A percentile compares a stretch with the other conserved stretches of the same genome.
Conservation (phyloP, 1,140 invertebrate species). For the Magallana angulata region DNA sequence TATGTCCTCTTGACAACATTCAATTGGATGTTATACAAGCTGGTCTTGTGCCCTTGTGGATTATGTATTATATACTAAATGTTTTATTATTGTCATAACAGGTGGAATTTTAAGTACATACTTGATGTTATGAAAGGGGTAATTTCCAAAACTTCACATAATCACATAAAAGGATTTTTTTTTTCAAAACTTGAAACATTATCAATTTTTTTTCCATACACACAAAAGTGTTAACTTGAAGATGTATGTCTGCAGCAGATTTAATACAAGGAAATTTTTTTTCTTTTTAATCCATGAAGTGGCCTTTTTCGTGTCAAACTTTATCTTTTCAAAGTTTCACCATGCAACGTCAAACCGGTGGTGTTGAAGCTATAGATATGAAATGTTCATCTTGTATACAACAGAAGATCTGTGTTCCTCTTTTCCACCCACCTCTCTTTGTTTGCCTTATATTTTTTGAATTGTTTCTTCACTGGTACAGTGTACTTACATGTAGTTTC, state of each 20-base stretch:
- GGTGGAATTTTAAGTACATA: background rate
- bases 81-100: slow-evolving; percentile 10
- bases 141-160: no score
- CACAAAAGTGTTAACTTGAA: background rate
- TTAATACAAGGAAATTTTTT: background rate
- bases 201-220: no score
- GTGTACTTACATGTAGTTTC: no score
- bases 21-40: slow-evolving; percentile 6
- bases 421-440: background rate
- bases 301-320: background rate
- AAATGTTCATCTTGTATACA: background rate
- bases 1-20: background rate
- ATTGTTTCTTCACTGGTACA: no score
- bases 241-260: background rate
- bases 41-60: slow-evolving; percentile 23
- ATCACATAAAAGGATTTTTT: no score
- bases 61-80: slow-evolving; percentile 26
- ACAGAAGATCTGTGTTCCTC: background rate
- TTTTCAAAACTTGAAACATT: no score
- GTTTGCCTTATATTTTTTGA: slow-evolving; percentile 21
- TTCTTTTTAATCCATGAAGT: background rate
- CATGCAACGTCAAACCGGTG: slow-evolving; percentile 12
- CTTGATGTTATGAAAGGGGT: no score
- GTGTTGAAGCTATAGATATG: background rate
- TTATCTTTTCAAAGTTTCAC: background rate